Base-by-base conservation (phyloP, 35 echinoderm and acorn worm genomes). In the Ophioderma brevispina region DNA sequence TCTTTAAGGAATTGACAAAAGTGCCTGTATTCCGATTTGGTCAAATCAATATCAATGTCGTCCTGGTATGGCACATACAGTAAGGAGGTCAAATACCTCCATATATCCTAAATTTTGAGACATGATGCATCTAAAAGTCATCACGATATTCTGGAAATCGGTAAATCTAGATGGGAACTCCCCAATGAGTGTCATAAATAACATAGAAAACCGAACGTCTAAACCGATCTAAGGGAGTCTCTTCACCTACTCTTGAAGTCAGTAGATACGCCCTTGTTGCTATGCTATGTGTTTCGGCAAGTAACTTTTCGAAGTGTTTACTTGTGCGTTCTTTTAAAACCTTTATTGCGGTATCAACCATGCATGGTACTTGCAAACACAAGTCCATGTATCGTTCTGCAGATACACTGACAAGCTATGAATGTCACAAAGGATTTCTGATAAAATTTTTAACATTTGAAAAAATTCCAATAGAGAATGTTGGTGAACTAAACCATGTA, bases 31-130 rank as follows among this genome's bases (percentile, higher is more conserved):
- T 75, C 84, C 15, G 84, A 19, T 77, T 77, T 77, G 25, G 64
- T 0, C 64, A 87, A 76, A 75, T 76, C 85, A 37, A 77, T 25
- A 49, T 87, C 85, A 0, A 87, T 64, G 33, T 87, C 85, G 77
- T 19, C 39, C 37, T 34, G 35, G 77, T 76, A 87, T 36, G 77
- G 76, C 30, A 34, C n/a, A n/a, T n/a, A n/a, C 85, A 77, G 85
- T 39, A 14, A 87, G 64, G 32, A 23, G 0, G 25, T 87, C 38
- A 40, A 87, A 77, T 37, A 35, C 21, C 77, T 87, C 37, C 21
- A 63, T 86, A 75, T 86, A 50, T 37, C 63, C 49, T 31, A 86
- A 11, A 55, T 86, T 19, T 35, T 31, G 25, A 75, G 84, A 55
- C 52, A 86, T 75, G 33, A n/a, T n/a, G 38, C 84, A 86, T 1